Base-by-base conservation (phyloP, 2,797 vertebrate species). In the Oryzias sinensis region DNA sequence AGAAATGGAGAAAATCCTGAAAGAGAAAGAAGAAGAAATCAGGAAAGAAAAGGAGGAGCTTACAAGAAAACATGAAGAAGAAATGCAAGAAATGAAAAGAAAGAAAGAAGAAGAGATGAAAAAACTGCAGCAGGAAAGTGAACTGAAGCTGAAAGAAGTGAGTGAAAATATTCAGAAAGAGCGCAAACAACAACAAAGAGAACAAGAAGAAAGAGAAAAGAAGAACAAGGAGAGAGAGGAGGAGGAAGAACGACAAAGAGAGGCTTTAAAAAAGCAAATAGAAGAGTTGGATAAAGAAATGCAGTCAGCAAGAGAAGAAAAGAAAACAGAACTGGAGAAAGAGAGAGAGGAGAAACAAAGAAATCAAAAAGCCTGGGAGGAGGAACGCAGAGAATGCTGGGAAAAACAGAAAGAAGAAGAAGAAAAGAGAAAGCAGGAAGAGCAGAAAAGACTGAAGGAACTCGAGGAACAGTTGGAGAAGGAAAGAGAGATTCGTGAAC, bases 361-460 rank as follows among this genome's bases (percentile, higher is more conserved):
- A 9, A 59, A 48, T 18, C 6, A 33, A 16, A 3, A 25, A 48
- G n/a, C 1, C 15, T 2, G 68, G 24, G 53, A 79, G 43, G 14
- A 47, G 0, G 55, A 79, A 1, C 2, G 5, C 1, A 17, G 5
- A 6, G 41, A 72, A n/a, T 60, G 44, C 62, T 74, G 72, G 77
- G 24, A 52, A 22, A 60, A 42, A n/a, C 33, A 11, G 44, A 4
- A 16, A 1, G 1, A 0, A 5, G 72, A 80, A 15, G 58, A 76
- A 1, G 8, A 72, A 3, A 9, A 3, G 24, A 69, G 27, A 3
- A 8, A 14, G 53, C 0, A 44, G 2, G 47, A 65, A 1, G 60
- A 70, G 0, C 14, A 63, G 27, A 6, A 0, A 4, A 17, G 8
- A 46, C 49, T 77, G 0, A 0, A 29, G 4, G 56, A 29, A 4